Evolutionary conservation across 2,113 vertebrate species (phyloP).

Genomic region (Fregetta grallaria): DNA sequence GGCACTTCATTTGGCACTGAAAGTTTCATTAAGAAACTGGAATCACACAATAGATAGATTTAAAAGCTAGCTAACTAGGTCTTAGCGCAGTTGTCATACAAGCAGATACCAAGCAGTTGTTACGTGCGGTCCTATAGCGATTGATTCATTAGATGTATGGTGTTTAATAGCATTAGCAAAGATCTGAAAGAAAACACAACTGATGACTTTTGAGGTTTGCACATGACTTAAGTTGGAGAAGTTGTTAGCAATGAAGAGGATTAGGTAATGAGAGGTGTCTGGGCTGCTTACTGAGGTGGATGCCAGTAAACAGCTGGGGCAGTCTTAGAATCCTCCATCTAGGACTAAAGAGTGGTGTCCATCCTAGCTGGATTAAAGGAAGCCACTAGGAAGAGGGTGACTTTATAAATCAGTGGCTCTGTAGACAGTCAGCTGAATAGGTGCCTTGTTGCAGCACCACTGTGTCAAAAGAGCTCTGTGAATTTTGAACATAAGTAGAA

Average conservation of each 20-base stretch:
- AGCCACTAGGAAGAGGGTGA: neutral
- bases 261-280: neutral
- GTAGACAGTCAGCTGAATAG: neutral
- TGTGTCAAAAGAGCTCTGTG: neutral
- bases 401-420: neutral
- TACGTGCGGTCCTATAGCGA: accelerated
- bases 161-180: neutral
- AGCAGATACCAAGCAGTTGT: neutral
- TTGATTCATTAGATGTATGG: no score
- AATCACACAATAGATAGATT: neutral
- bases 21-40: neutral
- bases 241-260: neutral
- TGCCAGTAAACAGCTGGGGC: neutral
- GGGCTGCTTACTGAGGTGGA: neutral
- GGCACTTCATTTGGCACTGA: neutral
- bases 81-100: neutral
- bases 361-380: neutral
- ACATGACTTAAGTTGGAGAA: neutral
- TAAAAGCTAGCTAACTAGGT: neutral
- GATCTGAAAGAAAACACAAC: neutral
- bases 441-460: neutral
- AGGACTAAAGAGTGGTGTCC: neutral
- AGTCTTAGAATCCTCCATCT: neutral
- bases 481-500: neutral
- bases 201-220: neutral